phyloP scores from a whole-genome alignment of 2,888 invertebrate species.

The Conops quadrifasciatus region DNA sequence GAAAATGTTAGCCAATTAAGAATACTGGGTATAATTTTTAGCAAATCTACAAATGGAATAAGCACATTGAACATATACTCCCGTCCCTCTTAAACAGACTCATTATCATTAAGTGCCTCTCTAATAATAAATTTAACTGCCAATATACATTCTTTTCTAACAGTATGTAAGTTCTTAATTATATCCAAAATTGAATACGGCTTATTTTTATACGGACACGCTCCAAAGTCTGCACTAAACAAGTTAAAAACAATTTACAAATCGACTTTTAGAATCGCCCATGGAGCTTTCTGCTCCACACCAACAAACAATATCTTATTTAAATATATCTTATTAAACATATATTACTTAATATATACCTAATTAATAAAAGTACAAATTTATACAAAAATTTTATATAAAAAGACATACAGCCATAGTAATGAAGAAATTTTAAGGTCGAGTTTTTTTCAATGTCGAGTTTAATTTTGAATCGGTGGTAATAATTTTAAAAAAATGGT shows the following conservation, averaged over 20 bases:
- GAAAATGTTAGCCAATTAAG: background rate
- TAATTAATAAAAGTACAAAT: too few relatives aligned
- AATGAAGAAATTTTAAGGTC: too few relatives aligned
- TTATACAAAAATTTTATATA: too few relatives aligned
- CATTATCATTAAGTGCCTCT: constrained; percentile 26
- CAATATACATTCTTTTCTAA: background rate
- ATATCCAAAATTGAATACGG: constrained; percentile 28
- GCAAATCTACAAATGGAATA: constrained; percentile 5
- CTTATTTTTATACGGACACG: constrained; percentile 13
- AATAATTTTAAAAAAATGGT: too few relatives aligned
- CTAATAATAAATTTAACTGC: constrained; percentile 1
- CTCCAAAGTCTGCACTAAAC: constrained; percentile 10
- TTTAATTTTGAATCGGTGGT: too few relatives aligned
- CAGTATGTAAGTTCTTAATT: background rate
- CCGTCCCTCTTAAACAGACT: constrained; percentile 1
- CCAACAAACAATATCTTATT: constrained; percentile 18
- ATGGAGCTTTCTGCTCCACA: constrained; percentile 15
- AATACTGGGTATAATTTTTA: constrained; percentile 27
- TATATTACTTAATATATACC: too few relatives aligned
- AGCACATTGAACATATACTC: background rate
- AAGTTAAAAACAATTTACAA: constrained; percentile 15
- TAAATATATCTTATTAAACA: too few relatives aligned
- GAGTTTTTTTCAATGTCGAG: too few relatives aligned
- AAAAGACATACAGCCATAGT: too few relatives aligned
- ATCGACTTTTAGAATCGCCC: background rate